phyloP scores from a whole-genome alignment of 2,888 invertebrate genomes.

The Parnassius mnemosyne region DNA sequence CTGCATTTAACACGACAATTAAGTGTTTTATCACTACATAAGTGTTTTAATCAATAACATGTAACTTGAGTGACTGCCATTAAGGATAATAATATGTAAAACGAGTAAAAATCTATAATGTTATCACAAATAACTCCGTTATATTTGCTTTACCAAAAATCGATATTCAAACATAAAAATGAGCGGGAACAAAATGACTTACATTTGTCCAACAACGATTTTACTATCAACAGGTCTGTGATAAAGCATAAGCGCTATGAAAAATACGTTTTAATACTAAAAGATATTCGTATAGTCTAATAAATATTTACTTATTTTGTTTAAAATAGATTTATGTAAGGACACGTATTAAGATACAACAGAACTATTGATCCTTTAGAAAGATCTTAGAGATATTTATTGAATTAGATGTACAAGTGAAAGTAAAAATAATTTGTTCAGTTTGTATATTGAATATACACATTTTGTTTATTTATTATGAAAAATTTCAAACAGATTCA shows the following conservation, averaged over 20 bases:
- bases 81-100: slow-evolving; percentile 23
- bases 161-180: slow-evolving; percentile 17
- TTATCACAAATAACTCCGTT: slow-evolving; percentile 16
- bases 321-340: too few relatives aligned
- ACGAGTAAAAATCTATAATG: slow-evolving; percentile 11
- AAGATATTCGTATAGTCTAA: too few relatives aligned
- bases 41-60: too few relatives aligned
- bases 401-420: not conserved
- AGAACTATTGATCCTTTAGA: too few relatives aligned
- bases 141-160: slow-evolving; percentile 16
- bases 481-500: slow-evolving; percentile 41
- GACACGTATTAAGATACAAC: too few relatives aligned
- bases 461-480: not conserved
- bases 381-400: not conserved
- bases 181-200: slow-evolving; percentile 15
- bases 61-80: not conserved
- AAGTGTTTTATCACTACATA: too few relatives aligned
- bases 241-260: slow-evolving; percentile 6
- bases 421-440: not conserved
- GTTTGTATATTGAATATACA: not conserved
- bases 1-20: too few relatives aligned
- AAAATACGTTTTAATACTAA: slow-evolving; percentile 3
- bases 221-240: slow-evolving; percentile 8
- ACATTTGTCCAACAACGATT: slow-evolving; percentile 9
- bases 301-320: too few relatives aligned